A percentile compares a stretch with the other conserved stretches of the same genome.
These are phyloP conservation scores for Enteromius treurensis DNA, from an alignment of 2,797 vertebrate genomes.

Conservation along the genomic window DNA sequence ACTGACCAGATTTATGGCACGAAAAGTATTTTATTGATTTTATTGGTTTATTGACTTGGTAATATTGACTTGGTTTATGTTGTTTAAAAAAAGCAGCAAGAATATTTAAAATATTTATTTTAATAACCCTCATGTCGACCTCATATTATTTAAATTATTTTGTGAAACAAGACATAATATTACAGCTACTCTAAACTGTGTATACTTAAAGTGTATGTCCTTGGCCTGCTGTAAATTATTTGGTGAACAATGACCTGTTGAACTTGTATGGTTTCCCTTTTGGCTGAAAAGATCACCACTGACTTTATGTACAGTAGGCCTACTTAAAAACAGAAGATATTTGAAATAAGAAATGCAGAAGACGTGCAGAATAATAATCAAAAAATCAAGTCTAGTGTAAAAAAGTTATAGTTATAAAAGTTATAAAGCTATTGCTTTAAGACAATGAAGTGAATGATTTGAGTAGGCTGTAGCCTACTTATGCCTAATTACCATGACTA, in stretches of 20 bases:
- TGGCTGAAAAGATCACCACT: neutral
- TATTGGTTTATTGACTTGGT: neutral
- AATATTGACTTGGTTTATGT: neutral
- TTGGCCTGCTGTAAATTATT: neutral
- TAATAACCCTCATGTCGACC: neutral
- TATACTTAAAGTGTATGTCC: neutral
- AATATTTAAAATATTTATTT: neutral
- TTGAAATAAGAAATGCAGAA: neutral
- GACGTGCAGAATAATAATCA: neutral
- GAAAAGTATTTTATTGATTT: neutral
- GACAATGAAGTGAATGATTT: conserved; percentile 27
- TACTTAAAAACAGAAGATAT: neutral
- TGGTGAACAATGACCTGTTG: neutral
- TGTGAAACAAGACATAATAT: neutral
- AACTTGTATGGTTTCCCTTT: neutral
- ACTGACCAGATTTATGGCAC: neutral
- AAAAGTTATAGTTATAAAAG: neutral
- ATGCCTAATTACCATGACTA: conserved; percentile 29
- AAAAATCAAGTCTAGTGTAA: neutral
- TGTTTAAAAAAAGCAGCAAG: neutral
- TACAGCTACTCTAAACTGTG: neutral
- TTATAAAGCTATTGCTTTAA: conserved; percentile 4
- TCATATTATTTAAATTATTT: neutral
- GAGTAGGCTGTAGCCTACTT: conserved; percentile 28
- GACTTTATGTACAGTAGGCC: too few relatives aligned